Evolutionary conservation across 2,797 vertebrate species (phyloP).

Genomic region (Balearica regulorum): DNA sequence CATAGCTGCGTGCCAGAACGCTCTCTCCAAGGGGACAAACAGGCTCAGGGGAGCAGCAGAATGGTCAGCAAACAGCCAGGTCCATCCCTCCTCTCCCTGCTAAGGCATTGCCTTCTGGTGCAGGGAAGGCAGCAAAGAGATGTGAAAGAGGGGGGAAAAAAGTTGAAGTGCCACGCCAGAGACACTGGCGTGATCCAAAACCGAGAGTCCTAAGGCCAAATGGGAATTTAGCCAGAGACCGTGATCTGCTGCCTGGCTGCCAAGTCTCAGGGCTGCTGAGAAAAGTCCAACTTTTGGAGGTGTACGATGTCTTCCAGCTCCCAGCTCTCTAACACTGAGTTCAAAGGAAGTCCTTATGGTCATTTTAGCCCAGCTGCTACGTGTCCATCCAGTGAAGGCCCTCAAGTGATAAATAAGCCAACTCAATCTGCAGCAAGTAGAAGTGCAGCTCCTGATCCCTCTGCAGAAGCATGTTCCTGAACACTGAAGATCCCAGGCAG

Average conservation of each 20-base stretch:
- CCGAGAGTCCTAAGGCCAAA: neutral
- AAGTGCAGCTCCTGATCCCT: neutral
- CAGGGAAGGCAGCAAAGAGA: neutral
- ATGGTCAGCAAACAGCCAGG: neutral
- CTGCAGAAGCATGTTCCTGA: neutral
- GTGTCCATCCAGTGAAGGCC: neutral
- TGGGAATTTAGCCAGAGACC: neutral
- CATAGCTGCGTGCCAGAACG: fast-evolving
- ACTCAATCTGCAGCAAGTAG: neutral
- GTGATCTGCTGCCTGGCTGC: neutral
- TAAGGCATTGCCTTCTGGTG: neutral
- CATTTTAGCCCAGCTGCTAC: neutral
- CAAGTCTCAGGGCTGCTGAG: neutral
- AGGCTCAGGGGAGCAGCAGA: neutral
- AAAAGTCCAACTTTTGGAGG: neutral
- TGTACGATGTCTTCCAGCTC: neutral
- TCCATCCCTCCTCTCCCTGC: neutral
- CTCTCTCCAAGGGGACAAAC: neutral
- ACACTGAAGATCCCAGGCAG: fast-evolving
- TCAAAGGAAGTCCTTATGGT: neutral
- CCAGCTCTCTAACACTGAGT: neutral
- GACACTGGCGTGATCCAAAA: neutral
- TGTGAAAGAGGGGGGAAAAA: neutral
- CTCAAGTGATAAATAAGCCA: neutral
- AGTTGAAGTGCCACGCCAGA: neutral